These are phyloP conservation scores for Troilus luridus DNA, from an alignment of 2,888 invertebrate species.

Conservation along the genomic window DNA sequence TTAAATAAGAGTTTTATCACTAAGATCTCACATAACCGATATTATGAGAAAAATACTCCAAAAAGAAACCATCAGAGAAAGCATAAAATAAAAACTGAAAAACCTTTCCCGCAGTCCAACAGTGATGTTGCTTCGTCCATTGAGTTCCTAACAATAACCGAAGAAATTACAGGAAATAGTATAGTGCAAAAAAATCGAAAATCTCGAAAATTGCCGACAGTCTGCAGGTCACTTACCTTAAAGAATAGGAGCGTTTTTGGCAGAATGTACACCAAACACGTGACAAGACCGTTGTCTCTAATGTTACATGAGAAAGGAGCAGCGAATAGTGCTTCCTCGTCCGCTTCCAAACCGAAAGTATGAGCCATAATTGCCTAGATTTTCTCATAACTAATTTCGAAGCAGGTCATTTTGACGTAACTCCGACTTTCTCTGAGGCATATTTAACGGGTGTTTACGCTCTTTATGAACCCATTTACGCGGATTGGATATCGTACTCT, in stretches of 20 bases:
- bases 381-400: conserved; percentile 22
- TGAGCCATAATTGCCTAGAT: not conserved
- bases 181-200: not conserved
- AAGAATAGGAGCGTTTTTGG: not conserved
- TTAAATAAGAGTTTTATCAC: not conserved
- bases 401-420: conserved; percentile 28
- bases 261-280: not conserved
- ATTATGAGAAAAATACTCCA: not conserved
- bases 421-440: not conserved
- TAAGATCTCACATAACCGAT: not conserved
- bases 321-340: conserved; percentile 5
- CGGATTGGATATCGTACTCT: conserved; percentile 2
- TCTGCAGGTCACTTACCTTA: not conserved
- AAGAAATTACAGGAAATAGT: not conserved
- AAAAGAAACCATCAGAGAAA: conserved; percentile 37
- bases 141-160: not conserved
- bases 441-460: conserved; percentile 30
- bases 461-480: not conserved
- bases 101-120: conserved; percentile 31
- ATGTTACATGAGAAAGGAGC: conserved; percentile 1
- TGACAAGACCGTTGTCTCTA: not conserved
- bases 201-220: not conserved
- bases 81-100: conserved; percentile 46
- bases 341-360: not conserved
- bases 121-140: not conserved